Base-by-base conservation (phyloP, 2,113 vertebrate genomes). In the Raja brachyura region DNA sequence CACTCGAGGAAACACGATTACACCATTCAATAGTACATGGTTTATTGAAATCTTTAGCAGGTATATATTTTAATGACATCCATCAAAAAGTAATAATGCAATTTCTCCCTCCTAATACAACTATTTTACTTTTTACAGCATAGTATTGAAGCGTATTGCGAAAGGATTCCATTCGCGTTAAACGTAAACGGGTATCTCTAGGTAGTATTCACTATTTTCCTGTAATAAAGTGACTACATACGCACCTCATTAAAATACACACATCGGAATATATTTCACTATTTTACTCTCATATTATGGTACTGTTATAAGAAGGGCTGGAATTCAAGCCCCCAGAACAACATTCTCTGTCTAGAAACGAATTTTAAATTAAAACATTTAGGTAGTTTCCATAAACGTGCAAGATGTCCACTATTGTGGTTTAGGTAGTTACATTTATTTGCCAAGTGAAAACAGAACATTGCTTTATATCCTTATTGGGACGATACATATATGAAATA, bases 371-470 rank as follows among this genome's bases (percentile, higher is more conserved):
- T 92, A 73, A 73, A 73, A 73, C 90, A 92, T 92, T 74, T 92
- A 92, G 90, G 90, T 92, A 92, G 90, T 92, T 92, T 92, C 39
- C 20, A 92, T 73, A 73, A 68, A 70, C 68, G 90, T 92, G 90
- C 90, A 92, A 92, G 90, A 22, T 73, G 11, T 74, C 90, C 90
- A 92, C 90, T 54, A 92, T 48, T 73, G 90, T 92, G 90, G 90
- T 73, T 14, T 92, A 92, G 90, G 90, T 92, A 92, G 90, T 92
- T 92, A 73, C 68, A 92, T 54, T 74, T 70, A 68, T 73, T 92
- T 92, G 90, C 68, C 70, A 73, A 73, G 66, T 54, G 90, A 73
- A 63, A 54, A 48, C 66, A 92, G 8, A 54, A 11, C 48, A 48
- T 5, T 74, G 39, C 63, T 48, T 92, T 18, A 54, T 73, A 54